Evolutionary conservation across 2,888 invertebrate species (phyloP).

Genomic region (Dasypogon diadema): DNA sequence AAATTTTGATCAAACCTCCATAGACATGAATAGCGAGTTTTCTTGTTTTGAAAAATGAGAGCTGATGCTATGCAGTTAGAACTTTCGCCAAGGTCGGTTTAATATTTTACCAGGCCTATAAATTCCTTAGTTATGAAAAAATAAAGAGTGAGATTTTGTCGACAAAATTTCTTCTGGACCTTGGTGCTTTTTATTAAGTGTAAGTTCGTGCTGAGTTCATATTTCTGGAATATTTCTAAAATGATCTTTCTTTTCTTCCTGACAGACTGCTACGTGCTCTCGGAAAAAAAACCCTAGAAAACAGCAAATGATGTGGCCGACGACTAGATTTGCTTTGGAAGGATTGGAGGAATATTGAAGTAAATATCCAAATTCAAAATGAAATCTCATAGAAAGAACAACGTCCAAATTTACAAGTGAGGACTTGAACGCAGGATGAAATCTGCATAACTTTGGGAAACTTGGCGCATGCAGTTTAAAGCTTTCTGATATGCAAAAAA

Average conservation of each 20-base stretch:
- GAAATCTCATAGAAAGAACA: background rate
- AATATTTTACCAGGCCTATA: background rate
- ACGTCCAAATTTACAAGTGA: background rate
- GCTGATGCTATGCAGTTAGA: background rate
- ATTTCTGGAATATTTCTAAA: background rate
- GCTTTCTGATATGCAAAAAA: background rate
- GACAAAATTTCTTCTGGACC: slow-evolving; percentile 3
- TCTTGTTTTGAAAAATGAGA: background rate
- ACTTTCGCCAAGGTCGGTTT: background rate
- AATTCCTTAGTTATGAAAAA: background rate
- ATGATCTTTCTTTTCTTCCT: background rate
- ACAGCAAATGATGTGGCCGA: background rate
- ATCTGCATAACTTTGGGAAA: background rate
- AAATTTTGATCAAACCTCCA: background rate
- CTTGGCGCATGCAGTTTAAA: slow-evolving; percentile 27
- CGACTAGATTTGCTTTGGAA: background rate
- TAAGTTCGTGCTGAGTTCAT: background rate
- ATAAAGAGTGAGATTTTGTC: background rate
- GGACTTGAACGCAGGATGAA: background rate
- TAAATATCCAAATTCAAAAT: background rate
- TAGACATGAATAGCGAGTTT: background rate
- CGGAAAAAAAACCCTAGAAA: background rate
- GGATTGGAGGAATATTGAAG: background rate
- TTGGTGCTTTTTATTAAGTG: background rate
- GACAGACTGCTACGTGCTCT: background rate